A percentile compares a stretch with the other conserved stretches of the same genome.
phyloP scores from a whole-genome alignment of 37 sponge, comb jelly and placozoan species.

The Ephydatia muelleri region DNA sequence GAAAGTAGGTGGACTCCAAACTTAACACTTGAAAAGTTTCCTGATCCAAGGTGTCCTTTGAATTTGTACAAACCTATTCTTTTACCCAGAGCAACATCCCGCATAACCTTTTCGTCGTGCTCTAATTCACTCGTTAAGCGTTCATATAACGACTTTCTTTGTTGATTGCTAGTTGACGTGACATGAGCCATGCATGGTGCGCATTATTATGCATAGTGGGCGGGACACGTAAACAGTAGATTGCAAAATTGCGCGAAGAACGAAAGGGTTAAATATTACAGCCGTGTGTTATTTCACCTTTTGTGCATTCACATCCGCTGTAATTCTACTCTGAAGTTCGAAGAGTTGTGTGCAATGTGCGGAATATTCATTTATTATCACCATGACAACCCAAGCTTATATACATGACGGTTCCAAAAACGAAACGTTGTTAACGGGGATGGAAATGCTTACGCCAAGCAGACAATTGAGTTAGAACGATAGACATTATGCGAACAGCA shows the following conservation, averaged over 20 bases:
- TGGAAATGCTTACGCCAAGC: too few species aligned
- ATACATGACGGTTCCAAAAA: too few species aligned
- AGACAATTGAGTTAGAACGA: too few species aligned
- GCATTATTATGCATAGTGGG: not conserved
- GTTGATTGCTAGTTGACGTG: not conserved
- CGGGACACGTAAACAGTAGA: not conserved
- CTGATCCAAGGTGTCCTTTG: slow-evolving; percentile 71
- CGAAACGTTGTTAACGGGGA: too few species aligned
- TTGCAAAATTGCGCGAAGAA: too few species aligned
- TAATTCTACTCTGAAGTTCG: too few species aligned
- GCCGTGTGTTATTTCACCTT: too few species aligned
- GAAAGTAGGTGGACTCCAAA: slow-evolving; percentile 83
- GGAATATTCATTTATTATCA: too few species aligned
- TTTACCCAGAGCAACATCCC: slow-evolving; percentile 73
- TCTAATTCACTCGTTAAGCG: slow-evolving; percentile 41
- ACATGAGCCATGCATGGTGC: not conserved
- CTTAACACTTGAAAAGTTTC: slow-evolving; percentile 85
- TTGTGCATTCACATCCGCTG: too few species aligned
- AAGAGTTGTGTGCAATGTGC: too few species aligned
- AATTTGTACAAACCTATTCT: slow-evolving; percentile 78
- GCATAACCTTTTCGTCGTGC: slow-evolving; percentile 36
- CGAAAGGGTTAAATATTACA: not conserved
- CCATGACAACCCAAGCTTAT: too few species aligned
- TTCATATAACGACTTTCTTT: slow-evolving; percentile 28
- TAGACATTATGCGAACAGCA: too few species aligned